Evolutionary conservation across 2,797 vertebrate genomes (phyloP), one percentile per base, ranked within the genome.

Genomic region (Labeo calbasu): DNA sequence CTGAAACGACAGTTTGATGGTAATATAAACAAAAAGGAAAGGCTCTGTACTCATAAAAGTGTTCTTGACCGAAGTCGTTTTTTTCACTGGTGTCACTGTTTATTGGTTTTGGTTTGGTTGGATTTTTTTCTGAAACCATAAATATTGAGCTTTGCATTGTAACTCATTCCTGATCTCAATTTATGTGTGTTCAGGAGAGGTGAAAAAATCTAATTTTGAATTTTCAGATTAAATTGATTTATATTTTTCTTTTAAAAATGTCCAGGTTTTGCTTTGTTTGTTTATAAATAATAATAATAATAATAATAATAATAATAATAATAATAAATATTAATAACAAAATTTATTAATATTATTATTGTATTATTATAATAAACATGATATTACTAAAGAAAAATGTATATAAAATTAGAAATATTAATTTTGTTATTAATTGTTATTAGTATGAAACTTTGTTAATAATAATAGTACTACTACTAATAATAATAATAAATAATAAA

Each of bases 1-100:
- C 9, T 32, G 57, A 92, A 88, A 93, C 92, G 81, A 92, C 85
- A 88, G 91, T 36, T 84, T 91, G 75, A 77, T 77, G 32, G 43
- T 19, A 79, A 85, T 89, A 83, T 81, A 85, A 88, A 84, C 72
- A 81, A 86, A 79, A 17, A 77, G 66, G 28, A 84, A 84, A 71
- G 69, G 46, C 4, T 9, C 21, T 43, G 63, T 36, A 19, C 28
- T 66, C 32, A 15, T 17, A 65, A 2, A 36, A 75, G 17, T 75
- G 8, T 32, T 36, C 10, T 3, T 75, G 32, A 59, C 23, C 15
- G 28, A 36, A 36, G 7, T 65, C 28, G 3, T 19, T 66, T 66
- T 19, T 57, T 9, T 57, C 4, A 11, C 21, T 32, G 25, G 61
- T 32, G 25, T 7, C 25, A 15, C 25, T 65, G 61, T 36, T 65